Conservation (phyloP, 23 tunicate species). For the Pegea sp. region DNA sequence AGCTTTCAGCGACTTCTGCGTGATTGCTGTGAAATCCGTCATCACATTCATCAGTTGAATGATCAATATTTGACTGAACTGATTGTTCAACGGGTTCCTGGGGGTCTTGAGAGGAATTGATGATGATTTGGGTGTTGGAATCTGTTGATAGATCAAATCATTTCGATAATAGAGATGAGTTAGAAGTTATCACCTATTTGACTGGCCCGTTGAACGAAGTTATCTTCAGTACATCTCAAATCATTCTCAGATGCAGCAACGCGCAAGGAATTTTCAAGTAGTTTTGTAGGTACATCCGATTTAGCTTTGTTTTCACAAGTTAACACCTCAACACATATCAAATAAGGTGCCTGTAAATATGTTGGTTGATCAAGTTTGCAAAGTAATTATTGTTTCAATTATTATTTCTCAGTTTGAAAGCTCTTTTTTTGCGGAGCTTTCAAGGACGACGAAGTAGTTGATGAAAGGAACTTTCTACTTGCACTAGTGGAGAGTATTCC, state of each 20-base stretch:
- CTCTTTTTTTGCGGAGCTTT: too few species aligned
- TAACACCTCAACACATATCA: conserved; percentile 85
- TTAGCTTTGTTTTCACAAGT: conserved; percentile 48
- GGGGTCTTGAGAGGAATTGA: too few species aligned
- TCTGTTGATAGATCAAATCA: neutral
- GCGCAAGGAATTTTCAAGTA: conserved; percentile 78
- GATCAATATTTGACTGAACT: too few species aligned
- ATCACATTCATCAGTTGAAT: neutral
- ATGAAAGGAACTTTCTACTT: too few species aligned
- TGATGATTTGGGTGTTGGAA: neutral
- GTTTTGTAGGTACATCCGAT: conserved; percentile 51
- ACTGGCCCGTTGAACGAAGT: neutral
- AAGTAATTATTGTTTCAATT: neutral
- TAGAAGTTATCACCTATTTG: neutral
- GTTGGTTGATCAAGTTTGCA: neutral
- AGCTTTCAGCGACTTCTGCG: neutral
- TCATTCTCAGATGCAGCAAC: conserved; percentile 48
- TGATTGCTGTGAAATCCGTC: neutral
- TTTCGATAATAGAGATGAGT: neutral
- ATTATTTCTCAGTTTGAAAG: neutral
- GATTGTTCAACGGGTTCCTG: neutral
- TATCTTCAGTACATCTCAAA: conserved; percentile 5
- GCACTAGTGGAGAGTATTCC: too few species aligned
- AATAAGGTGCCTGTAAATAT: conserved; percentile 78
- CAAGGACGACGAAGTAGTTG: too few species aligned